These are phyloP conservation scores for Pogonus chalceus DNA, from an alignment of 1,140 invertebrate genomes.

Conservation along the genomic window DNA sequence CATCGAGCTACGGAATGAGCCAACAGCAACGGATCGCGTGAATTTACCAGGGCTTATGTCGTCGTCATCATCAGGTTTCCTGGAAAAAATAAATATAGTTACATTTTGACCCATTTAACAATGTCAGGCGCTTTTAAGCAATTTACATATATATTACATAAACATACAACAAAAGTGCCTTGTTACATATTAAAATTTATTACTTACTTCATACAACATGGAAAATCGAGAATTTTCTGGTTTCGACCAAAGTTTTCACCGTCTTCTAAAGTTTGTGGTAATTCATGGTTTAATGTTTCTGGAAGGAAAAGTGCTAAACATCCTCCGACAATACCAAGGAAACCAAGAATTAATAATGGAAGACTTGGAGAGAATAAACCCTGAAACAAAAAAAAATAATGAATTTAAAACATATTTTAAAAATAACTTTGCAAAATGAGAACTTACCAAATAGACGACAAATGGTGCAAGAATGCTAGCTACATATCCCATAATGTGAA, in stretches of 20 bases:
- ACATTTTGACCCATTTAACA: constrained; percentile 7
- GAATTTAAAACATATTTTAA: constrained; percentile 9
- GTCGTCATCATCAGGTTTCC: constrained; percentile 28
- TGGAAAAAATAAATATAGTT: constrained; percentile 24
- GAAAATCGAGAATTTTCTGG: constrained; percentile 67
- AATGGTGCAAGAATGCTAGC: constrained; percentile 72
- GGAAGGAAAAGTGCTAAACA: constrained; percentile 63
- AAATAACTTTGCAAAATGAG: not conserved
- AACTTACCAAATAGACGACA: constrained; percentile 64
- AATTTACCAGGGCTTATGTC: constrained; percentile 28
- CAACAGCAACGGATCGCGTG: constrained; percentile 29
- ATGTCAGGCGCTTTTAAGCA: constrained; percentile 5
- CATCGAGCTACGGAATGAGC: constrained; percentile 38
- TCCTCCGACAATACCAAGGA: constrained; percentile 60
- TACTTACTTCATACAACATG: constrained; percentile 54
- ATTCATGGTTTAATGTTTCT: constrained; percentile 70
- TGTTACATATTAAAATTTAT: constrained; percentile 1
- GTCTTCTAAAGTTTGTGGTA: constrained; percentile 73
- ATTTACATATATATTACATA: constrained; percentile 1
- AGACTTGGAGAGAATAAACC: constrained; percentile 55
- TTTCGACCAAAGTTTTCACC: constrained; percentile 74
- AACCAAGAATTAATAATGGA: constrained; percentile 64
- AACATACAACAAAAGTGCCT: not conserved
- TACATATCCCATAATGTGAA: constrained; percentile 78
- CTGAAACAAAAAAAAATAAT: constrained; percentile 32